These are phyloP conservation scores for Sarcophaga variegata DNA, from an alignment of 2,888 invertebrate genomes.

Conservation along the genomic window DNA sequence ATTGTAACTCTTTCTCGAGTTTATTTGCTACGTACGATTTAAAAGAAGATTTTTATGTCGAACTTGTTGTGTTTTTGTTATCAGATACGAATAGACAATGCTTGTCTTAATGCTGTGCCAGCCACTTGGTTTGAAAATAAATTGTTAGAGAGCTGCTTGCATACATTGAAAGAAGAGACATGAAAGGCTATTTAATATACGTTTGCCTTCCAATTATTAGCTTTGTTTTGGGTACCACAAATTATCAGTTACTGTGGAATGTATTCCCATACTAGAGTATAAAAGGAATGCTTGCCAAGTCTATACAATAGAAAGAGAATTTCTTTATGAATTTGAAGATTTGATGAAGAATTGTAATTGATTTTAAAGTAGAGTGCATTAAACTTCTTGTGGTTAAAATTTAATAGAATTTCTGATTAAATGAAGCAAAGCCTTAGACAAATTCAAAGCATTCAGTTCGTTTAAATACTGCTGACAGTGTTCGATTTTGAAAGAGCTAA, in stretches of 20 bases:
- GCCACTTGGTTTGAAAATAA: slow-evolving; percentile 30
- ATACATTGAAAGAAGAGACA: slow-evolving; percentile 44
- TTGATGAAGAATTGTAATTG: too few relatives aligned
- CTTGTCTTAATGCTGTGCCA: slow-evolving; percentile 3
- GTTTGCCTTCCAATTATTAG: slow-evolving; percentile 64
- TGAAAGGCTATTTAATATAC: slow-evolving; percentile 57
- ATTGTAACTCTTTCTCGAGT: slow-evolving; percentile 14
- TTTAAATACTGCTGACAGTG: too few relatives aligned
- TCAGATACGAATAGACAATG: slow-evolving; percentile 40
- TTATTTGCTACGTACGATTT: slow-evolving; percentile 49
- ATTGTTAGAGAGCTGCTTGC: background rate
- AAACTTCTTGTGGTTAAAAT: too few relatives aligned
- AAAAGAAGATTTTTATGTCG: slow-evolving; percentile 6
- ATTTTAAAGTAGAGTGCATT: too few relatives aligned
- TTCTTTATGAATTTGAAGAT: too few relatives aligned
- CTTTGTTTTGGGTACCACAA: slow-evolving; percentile 63
- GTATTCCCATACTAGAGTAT: background rate
- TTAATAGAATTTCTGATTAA: too few relatives aligned
- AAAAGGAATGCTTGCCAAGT: too few relatives aligned
- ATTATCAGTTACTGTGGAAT: slow-evolving; percentile 59
- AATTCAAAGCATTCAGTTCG: too few relatives aligned
- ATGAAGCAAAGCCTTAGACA: too few relatives aligned
- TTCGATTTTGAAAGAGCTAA: too few relatives aligned
- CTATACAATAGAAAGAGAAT: too few relatives aligned
- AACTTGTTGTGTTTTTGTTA: slow-evolving; percentile 60